These are phyloP conservation scores for Drosophila lowei DNA, from an alignment of 1,140 invertebrate genomes.

Conservation along the genomic window DNA sequence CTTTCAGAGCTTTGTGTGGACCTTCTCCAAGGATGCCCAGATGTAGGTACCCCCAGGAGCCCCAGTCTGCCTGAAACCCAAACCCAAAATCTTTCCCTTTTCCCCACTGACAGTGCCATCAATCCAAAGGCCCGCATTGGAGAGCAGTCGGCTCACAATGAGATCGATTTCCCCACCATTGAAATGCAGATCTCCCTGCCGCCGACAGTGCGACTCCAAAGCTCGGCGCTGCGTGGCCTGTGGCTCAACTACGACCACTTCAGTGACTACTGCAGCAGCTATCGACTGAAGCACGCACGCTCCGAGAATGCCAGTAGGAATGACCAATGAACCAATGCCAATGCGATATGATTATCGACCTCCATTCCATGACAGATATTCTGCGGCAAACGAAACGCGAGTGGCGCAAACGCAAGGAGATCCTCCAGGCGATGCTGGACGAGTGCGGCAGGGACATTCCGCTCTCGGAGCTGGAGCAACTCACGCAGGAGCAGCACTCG, in stretches of 20 bases:
- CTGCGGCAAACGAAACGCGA: conserved; percentile 75
- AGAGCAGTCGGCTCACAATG: conserved; percentile 80
- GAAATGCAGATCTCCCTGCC: conserved; percentile 85
- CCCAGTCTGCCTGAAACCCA: no score
- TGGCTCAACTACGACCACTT: conserved; percentile 87
- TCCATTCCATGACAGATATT: conserved; percentile 58
- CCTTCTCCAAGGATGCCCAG: conserved; percentile 80
- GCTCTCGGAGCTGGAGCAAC: conserved; percentile 58
- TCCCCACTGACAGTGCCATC: conserved; percentile 41
- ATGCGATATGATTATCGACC: neutral
- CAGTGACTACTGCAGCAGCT: conserved; percentile 84
- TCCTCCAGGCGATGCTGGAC: conserved; percentile 74
- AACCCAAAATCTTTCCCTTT: neutral
- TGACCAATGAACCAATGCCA: neutral
- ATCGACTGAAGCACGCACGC: conserved; percentile 66
- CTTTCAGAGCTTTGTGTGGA: conserved; percentile 81
- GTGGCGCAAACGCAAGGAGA: conserved; percentile 82
- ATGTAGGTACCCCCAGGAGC: conserved; percentile 39
- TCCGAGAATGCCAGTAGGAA: conserved; percentile 68
- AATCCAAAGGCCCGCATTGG: conserved; percentile 75
- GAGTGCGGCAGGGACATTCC: conserved; percentile 65
- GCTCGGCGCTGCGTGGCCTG: conserved; percentile 85
- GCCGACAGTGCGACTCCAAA: conserved; percentile 84
- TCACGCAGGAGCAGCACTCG: conserved; percentile 69
- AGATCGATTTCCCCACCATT: conserved; percentile 85